phyloP scores from a whole-genome alignment of 2,888 invertebrate genomes.

The Trichopoda pennipes region DNA sequence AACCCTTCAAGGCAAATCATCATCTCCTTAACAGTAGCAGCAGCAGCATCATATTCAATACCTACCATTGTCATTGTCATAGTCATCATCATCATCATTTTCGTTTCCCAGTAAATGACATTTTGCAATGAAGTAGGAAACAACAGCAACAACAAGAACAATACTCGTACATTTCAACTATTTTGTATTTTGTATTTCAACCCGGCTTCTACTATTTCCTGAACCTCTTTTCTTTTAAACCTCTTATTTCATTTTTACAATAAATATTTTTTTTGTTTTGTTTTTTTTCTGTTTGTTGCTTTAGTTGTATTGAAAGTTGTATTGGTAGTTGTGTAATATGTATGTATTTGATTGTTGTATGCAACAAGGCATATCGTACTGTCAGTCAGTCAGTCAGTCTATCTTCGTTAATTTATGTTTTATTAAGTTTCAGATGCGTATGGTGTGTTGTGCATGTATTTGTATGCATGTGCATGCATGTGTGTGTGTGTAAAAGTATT shows the following conservation, averaged over 20 bases:
- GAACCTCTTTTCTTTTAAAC: constrained; percentile 26
- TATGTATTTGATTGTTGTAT: constrained; percentile 40
- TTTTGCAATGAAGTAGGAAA: constrained; percentile 28
- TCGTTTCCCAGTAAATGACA: constrained; percentile 31
- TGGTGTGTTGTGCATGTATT: background rate
- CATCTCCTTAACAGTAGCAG: constrained; percentile 51
- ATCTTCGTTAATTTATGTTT: constrained; percentile 13
- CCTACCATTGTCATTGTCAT: constrained; percentile 37
- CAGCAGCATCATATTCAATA: constrained; percentile 48
- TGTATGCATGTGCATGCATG: background rate
- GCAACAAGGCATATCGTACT: constrained; percentile 43
- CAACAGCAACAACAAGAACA: constrained; percentile 4
- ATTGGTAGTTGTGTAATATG: background rate
- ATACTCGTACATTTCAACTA: constrained; percentile 31
- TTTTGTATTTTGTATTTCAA: constrained; percentile 38
- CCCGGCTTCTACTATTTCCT: constrained; percentile 30
- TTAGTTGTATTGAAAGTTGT: constrained; percentile 1
- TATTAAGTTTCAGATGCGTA: constrained; percentile 23
- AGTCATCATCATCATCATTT: constrained; percentile 24
- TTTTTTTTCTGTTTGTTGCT: background rate
- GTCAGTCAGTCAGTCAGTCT: constrained; percentile 24
- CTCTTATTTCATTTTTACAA: constrained; percentile 24
- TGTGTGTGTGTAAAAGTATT: constrained; percentile 1
- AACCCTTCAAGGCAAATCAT: constrained; percentile 65
- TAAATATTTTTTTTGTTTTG: background rate